Evolutionary conservation across 2,888 invertebrate genomes (phyloP).

Genomic region (Urechis unicinctus): DNA sequence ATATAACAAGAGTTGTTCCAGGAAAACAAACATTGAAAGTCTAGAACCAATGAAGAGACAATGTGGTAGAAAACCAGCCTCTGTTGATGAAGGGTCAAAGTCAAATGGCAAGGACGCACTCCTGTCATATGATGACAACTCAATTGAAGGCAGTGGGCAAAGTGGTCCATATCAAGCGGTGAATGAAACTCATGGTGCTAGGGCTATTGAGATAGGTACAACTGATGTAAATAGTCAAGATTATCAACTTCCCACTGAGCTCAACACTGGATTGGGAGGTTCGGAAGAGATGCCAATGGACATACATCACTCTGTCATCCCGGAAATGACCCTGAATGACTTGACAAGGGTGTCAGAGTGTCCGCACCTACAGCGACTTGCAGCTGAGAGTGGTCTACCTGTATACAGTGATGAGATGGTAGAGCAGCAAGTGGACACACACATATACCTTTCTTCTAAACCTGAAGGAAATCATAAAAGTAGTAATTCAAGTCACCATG

Average conservation of each 20-base stretch:
- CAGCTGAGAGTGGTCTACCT: not conserved
- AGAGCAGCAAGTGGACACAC: too few relatives aligned
- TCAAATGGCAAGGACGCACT: not conserved
- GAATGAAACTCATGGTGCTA: not conserved
- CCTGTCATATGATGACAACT: not conserved
- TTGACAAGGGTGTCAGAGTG: constrained; percentile 2
- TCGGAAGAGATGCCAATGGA: not conserved
- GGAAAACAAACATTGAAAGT: not conserved
- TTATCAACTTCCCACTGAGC: not conserved
- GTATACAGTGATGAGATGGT: not conserved
- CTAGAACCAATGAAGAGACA: too few relatives aligned
- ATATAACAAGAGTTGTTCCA: not conserved
- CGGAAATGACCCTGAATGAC: constrained; percentile 5
- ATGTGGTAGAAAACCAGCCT: too few relatives aligned
- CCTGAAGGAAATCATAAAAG: too few relatives aligned
- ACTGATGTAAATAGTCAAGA: not conserved
- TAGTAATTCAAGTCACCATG: too few relatives aligned
- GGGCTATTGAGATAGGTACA: not conserved
- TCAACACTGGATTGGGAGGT: not conserved
- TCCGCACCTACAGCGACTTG: constrained; percentile 8
- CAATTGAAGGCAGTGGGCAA: not conserved
- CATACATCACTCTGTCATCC: not conserved
- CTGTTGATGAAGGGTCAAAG: too few relatives aligned
- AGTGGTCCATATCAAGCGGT: not conserved
- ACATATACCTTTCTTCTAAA: too few relatives aligned